These are phyloP conservation scores for Salvelinus namaycush DNA, from an alignment of 2,113 vertebrate species.

Conservation along the genomic window DNA sequence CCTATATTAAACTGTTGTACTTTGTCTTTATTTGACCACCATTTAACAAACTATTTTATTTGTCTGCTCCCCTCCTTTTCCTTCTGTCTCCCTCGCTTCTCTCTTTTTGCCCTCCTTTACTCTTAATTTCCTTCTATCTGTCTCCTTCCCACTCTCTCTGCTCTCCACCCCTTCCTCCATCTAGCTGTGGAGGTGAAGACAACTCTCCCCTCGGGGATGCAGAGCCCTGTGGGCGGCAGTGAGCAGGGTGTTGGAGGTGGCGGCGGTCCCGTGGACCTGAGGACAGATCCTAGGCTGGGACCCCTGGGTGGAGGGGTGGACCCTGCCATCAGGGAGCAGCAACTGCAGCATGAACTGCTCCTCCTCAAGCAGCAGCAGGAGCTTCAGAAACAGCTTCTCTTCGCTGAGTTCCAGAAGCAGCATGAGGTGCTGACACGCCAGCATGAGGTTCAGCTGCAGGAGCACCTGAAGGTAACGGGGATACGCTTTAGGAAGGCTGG, in stretches of 20 bases:
- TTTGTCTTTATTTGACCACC: background rate
- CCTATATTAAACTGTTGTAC: background rate
- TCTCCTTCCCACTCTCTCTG: conserved; percentile 6
- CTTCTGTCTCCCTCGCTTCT: background rate
- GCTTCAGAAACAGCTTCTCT: conserved; percentile 92
- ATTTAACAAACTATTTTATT: too few species aligned
- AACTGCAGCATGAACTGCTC: conserved; percentile 89
- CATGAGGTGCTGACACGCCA: conserved; percentile 91
- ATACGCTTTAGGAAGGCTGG: background rate
- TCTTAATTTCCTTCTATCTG: conserved; percentile 14
- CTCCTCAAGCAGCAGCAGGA: conserved; percentile 93
- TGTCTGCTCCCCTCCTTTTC: background rate
- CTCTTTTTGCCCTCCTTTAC: background rate
- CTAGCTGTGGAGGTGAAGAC: conserved; percentile 86
- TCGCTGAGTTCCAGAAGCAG: conserved; percentile 95
- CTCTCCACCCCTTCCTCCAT: conserved; percentile 36
- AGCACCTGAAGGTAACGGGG: conserved; percentile 87
- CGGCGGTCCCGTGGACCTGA: conserved; percentile 78
- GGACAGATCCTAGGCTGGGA: conserved; percentile 74
- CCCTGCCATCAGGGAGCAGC: conserved; percentile 82
- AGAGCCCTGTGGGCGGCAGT: conserved; percentile 70
- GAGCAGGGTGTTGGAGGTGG: conserved; percentile 69
- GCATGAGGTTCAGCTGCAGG: conserved; percentile 93
- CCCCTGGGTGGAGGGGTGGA: conserved; percentile 68
- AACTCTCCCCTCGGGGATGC: conserved; percentile 82